A percentile compares a stretch with the other conserved stretches of the same genome.
These are phyloP conservation scores for Poecilus cupreus DNA, from an alignment of 2,888 invertebrate genomes.

Conservation along the genomic window DNA sequence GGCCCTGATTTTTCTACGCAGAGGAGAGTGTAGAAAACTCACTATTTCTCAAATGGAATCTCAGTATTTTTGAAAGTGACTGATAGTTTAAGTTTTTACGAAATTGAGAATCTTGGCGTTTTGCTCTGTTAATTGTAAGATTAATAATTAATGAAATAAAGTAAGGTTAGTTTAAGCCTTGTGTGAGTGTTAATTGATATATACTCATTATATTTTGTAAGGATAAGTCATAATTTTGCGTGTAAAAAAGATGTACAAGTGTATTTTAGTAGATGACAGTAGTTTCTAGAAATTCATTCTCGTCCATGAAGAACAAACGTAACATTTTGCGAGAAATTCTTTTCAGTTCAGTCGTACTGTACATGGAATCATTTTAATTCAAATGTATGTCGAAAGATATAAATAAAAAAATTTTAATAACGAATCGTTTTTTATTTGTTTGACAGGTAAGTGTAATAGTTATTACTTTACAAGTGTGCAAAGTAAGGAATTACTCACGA, in stretches of 20 bases:
- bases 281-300: slow-evolving; percentile 4
- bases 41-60: not conserved
- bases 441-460: no score
- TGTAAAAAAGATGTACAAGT: slow-evolving; percentile 25
- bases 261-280: slow-evolving; percentile 15
- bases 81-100: not conserved
- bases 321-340: not conserved
- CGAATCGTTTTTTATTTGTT: not conserved
- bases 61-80: slow-evolving; percentile 6
- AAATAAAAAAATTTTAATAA: slow-evolving; percentile 37
- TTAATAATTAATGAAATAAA: not conserved
- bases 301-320: not conserved
- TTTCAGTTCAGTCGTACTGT: not conserved
- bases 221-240: not conserved
- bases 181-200: slow-evolving; percentile 27
- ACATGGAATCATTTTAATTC: not conserved
- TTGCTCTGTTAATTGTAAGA: not conserved
- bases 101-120: not conserved
- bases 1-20: no score
- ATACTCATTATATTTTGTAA: slow-evolving; percentile 5
- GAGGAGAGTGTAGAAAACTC: not conserved
- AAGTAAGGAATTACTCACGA: no score
- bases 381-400: slow-evolving; percentile 38
- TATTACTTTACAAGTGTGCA: no score
- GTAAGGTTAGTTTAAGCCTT: not conserved